These are phyloP conservation scores for Lycia hirtaria DNA, from an alignment of 2,888 invertebrate genomes.

Conservation along the genomic window DNA sequence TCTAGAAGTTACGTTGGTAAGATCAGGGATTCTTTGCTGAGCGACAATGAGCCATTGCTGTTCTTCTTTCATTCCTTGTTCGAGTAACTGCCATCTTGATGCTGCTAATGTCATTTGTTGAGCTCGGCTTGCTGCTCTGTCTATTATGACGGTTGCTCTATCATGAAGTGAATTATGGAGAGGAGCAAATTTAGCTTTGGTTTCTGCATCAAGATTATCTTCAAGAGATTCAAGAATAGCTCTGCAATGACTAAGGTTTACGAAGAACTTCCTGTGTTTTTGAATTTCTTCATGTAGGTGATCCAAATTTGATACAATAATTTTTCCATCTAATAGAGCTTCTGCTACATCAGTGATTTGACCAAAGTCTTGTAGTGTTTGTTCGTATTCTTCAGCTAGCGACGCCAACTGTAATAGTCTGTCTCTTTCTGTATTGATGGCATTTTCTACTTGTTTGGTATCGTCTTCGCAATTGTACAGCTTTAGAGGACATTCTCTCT, in stretches of 20 bases:
- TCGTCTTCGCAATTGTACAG: conserved; percentile 88
- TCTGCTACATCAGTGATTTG: conserved; percentile 95
- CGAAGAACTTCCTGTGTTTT: conserved; percentile 95
- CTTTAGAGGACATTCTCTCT: conserved; percentile 88
- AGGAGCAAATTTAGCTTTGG: conserved; percentile 89
- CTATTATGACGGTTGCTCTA: conserved; percentile 90
- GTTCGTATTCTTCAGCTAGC: conserved; percentile 94
- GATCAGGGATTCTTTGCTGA: conserved; percentile 92
- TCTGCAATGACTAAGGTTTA: conserved; percentile 94
- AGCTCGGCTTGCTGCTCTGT: conserved; percentile 92
- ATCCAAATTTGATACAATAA: conserved; percentile 90
- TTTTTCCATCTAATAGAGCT: conserved; percentile 90
- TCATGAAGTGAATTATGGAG: conserved; percentile 92
- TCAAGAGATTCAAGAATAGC: conserved; percentile 94
- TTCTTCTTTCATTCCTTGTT: conserved; percentile 93
- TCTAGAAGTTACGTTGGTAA: conserved; percentile 91
- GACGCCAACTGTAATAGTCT: conserved; percentile 90
- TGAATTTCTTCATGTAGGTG: conserved; percentile 96
- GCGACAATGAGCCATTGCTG: conserved; percentile 93
- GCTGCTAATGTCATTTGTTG: conserved; percentile 94
- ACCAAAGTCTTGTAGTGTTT: conserved; percentile 93
- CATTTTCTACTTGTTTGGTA: conserved; percentile 89
- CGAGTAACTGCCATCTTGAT: conserved; percentile 92
- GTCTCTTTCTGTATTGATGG: conserved; percentile 89
- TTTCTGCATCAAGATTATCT: conserved; percentile 92